Percentiles rank a stretch among this genome's conserved stretches.
phyloP scores from a whole-genome alignment of 1,140 invertebrate species.

The Scaptomyza pallida region DNA sequence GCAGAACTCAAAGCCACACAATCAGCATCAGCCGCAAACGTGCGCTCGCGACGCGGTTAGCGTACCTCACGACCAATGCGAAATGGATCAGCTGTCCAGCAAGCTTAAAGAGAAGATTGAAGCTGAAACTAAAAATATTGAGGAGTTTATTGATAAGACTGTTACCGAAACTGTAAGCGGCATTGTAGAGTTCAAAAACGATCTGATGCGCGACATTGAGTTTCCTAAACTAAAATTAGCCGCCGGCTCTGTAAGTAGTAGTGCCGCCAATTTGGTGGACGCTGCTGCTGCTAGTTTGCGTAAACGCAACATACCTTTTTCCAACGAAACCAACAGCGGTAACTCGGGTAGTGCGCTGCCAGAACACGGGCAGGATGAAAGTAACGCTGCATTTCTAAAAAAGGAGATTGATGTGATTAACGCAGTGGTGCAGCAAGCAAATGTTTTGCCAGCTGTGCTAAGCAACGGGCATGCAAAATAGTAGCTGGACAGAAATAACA shows the following conservation, averaged over 20 bases:
- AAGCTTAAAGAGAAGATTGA: constrained; percentile 83
- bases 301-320: constrained; percentile 67
- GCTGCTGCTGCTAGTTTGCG: constrained; percentile 47
- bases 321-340: constrained; percentile 42
- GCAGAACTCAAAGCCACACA: constrained; percentile 15
- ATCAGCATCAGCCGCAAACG: constrained; percentile 16
- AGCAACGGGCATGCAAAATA: constrained; percentile 84
- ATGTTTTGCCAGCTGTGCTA: constrained; percentile 80
- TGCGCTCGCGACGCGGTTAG: constrained; percentile 74
- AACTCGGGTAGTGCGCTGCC: constrained; percentile 9
- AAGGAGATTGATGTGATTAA: constrained; percentile 84
- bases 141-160: constrained; percentile 84
- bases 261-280: constrained; percentile 42
- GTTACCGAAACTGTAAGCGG: constrained; percentile 82
- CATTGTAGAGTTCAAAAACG: constrained; percentile 83
- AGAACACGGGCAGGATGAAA: constrained; percentile 39
- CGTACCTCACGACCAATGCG: constrained; percentile 80
- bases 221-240: constrained; percentile 69
- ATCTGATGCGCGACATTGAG: constrained; percentile 80
- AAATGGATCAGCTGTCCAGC: constrained; percentile 83
- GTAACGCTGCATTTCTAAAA: constrained; percentile 72
- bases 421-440: constrained; percentile 79
- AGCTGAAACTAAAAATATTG: constrained; percentile 83
- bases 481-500: constrained; percentile 32
- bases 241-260: constrained; percentile 46